Evolutionary conservation across 2,797 vertebrate species (phyloP).

Genomic region (Coregonus ussuriensis): DNA sequence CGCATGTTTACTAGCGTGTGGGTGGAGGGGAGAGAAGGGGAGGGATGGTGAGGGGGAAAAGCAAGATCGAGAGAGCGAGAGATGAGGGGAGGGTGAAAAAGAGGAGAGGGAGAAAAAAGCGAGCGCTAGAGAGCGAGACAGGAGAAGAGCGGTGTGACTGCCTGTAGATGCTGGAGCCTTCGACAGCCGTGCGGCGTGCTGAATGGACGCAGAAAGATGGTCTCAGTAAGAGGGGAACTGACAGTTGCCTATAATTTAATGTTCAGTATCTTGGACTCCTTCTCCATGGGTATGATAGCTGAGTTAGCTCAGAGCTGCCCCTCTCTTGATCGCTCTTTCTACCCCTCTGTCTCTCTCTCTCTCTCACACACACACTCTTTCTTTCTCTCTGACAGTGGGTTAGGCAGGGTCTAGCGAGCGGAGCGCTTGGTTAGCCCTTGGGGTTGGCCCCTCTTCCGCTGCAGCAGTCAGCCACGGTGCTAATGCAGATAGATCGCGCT

Average conservation of each 20-base stretch:
- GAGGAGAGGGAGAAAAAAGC: conserved; percentile 34
- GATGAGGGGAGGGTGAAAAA: conserved; percentile 10
- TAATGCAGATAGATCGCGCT: conserved; percentile 85
- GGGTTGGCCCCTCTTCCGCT: conserved; percentile 80
- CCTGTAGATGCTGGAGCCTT: conserved; percentile 79
- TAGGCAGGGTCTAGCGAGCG: conserved; percentile 68
- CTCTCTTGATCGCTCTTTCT: conserved; percentile 21
- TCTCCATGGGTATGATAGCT: conserved; percentile 87
- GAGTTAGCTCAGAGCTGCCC: conserved; percentile 76
- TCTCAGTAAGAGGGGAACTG: conserved; percentile 89
- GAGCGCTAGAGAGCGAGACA: conserved; percentile 21
- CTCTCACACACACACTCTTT: conserved; percentile 16
- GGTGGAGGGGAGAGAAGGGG: conserved; percentile 46
- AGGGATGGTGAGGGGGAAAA: conserved; percentile 54
- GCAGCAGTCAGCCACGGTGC: conserved; percentile 81
- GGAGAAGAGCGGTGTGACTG: conserved; percentile 62
- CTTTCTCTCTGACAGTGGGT: conserved; percentile 1
- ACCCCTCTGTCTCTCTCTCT: conserved; percentile 37
- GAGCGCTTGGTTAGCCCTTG: conserved; percentile 65
- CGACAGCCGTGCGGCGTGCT: conserved; percentile 67
- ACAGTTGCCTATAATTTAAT: conserved; percentile 89
- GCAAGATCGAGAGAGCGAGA: conserved; percentile 11
- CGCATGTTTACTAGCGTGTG: conserved; percentile 56
- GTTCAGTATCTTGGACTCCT: conserved; percentile 87
- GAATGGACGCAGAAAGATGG: conserved; percentile 79